phyloP scores from a whole-genome alignment of 30 jellyfish, hydroid and myxozoan genomes.

The Hydractinia symbiolongicarpus region DNA sequence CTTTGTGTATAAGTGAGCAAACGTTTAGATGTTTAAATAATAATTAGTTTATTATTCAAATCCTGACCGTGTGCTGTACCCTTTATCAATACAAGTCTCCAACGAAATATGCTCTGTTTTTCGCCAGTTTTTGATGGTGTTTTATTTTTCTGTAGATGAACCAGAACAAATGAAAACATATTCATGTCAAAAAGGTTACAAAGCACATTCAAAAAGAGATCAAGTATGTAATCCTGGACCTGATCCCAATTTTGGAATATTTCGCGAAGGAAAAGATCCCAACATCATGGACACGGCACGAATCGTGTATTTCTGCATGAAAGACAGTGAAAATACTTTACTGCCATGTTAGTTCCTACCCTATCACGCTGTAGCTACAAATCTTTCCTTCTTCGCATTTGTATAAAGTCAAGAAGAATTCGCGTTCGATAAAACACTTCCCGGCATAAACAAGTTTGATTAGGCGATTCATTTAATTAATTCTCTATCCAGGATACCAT shows the following conservation, averaged over 20 bases:
- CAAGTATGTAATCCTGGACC: slow-evolving; percentile 26
- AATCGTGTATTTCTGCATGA: slow-evolving; percentile 29
- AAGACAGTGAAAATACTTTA: slow-evolving; percentile 2
- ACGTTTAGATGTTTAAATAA: too few species aligned
- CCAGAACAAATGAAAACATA: slow-evolving; percentile 8
- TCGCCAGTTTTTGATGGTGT: neutral
- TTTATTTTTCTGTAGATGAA: neutral
- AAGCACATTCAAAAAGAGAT: slow-evolving; percentile 26
- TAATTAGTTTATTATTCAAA: too few species aligned
- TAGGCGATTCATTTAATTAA: too few species aligned
- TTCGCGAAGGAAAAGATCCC: slow-evolving; percentile 33
- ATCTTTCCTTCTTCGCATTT: too few species aligned
- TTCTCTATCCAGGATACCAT: too few species aligned
- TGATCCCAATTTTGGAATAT: slow-evolving; percentile 31
- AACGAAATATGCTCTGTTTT: neutral
- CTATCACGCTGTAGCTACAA: too few species aligned
- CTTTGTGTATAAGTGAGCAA: neutral
- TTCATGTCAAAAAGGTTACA: slow-evolving; percentile 19
- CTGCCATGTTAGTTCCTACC: slow-evolving; percentile 3
- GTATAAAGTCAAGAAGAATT: too few species aligned
- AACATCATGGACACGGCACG: slow-evolving; percentile 28
- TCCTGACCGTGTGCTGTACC: too few species aligned
- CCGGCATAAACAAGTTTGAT: too few species aligned
- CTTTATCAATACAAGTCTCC: neutral
- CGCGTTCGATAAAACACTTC: too few species aligned